Conservation (phyloP, 2,113 vertebrate species). For the Cathartes aura region DNA sequence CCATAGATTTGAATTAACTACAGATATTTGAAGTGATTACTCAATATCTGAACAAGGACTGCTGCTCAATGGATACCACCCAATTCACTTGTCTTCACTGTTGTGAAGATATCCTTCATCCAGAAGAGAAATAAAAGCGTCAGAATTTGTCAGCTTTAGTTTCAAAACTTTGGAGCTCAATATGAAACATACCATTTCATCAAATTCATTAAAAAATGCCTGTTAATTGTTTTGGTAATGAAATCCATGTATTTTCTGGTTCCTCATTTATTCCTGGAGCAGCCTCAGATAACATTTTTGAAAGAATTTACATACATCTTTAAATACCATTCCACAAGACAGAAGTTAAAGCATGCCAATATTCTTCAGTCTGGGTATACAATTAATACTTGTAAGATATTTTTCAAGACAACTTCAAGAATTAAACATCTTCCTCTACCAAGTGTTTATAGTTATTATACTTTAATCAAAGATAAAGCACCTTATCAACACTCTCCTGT, state of each 20-base stretch:
- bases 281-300: background rate
- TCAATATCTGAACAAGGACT: background rate
- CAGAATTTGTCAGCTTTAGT: background rate
- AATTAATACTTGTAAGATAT: background rate
- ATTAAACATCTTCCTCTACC: background rate
- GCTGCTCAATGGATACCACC: background rate
- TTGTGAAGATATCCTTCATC: background rate
- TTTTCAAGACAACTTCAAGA: background rate
- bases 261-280: background rate
- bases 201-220: background rate
- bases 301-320: background rate
- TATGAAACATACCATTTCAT: background rate
- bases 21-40: background rate
- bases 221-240: background rate
- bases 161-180: background rate
- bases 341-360: background rate
- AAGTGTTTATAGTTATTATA: background rate
- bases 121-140: background rate
- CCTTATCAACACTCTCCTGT: conserved; percentile 21
- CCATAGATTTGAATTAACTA: background rate
- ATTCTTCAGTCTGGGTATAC: background rate
- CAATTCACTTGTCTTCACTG: background rate
- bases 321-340: background rate
- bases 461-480: background rate
- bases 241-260: background rate